These are phyloP conservation scores for Achlya flavicornis DNA, from an alignment of 2,888 invertebrate genomes.

Conservation along the genomic window DNA sequence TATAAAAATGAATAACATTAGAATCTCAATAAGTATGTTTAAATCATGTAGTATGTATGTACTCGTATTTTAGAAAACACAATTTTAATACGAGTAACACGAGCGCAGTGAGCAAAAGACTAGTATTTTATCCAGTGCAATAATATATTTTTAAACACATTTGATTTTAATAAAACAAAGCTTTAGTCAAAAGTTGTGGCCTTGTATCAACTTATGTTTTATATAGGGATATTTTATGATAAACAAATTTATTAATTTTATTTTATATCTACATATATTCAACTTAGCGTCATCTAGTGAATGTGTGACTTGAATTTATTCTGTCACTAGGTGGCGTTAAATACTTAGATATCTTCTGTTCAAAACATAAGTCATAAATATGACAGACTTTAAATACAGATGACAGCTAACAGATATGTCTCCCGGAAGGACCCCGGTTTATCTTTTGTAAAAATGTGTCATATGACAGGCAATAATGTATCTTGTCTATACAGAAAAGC, in stretches of 20 bases:
- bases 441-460: too few species aligned
- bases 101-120: not conserved
- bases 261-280: not conserved
- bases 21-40: constrained; percentile 32
- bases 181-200: not conserved
- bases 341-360: not conserved
- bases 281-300: not conserved
- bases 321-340: not conserved
- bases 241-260: not conserved
- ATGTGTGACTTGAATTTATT: too few species aligned
- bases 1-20: constrained; percentile 16
- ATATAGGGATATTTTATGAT: not conserved
- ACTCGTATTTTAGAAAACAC: not conserved
- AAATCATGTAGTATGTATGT: constrained; percentile 6
- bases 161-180: not conserved
- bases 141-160: not conserved
- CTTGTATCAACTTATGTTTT: not conserved
- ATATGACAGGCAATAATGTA: not conserved
- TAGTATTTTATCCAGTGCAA: not conserved
- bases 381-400: too few species aligned
- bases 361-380: too few species aligned
- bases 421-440: too few species aligned
- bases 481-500: not conserved
- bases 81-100: not conserved
- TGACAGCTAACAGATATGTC: too few species aligned